Conservation (phyloP, 2,888 invertebrate genomes). For the Clostera curtula region DNA sequence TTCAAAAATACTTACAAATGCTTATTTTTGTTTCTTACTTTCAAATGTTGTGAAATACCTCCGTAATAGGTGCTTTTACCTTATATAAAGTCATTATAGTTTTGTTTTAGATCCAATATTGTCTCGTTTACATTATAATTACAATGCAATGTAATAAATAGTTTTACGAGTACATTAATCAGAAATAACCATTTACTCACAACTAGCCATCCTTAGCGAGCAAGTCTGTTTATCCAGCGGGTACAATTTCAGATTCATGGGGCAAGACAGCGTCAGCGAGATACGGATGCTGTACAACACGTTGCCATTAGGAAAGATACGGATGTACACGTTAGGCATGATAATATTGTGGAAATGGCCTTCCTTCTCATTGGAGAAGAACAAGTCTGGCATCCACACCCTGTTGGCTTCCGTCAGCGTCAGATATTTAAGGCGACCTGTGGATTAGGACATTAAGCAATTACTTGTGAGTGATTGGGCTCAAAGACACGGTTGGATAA, state of each 20-base stretch:
- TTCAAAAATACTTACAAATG: no score
- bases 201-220: slow-evolving; percentile 96
- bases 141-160: no score
- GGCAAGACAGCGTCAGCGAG: slow-evolving; percentile 95
- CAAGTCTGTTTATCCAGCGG: slow-evolving; percentile 97
- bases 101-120: no score
- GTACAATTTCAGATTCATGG: slow-evolving; percentile 98
- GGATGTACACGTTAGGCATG: slow-evolving; percentile 97
- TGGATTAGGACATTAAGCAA: not conserved
- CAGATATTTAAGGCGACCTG: slow-evolving; percentile 91
- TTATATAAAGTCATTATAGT: no score
- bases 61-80: no score
- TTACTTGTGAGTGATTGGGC: no score
- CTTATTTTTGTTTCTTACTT: no score
- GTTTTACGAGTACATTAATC: slow-evolving; percentile 3
- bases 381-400: slow-evolving; percentile 99
- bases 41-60: no score
- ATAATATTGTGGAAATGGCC: slow-evolving; percentile 98
- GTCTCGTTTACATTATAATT: no score
- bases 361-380: slow-evolving; percentile 98
- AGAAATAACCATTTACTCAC: slow-evolving; percentile 78
- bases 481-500: no score
- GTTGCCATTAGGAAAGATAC: slow-evolving; percentile 95
- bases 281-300: slow-evolving; percentile 98
- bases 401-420: slow-evolving; percentile 95